These are phyloP conservation scores for Eurytoma californica DNA, from an alignment of 2,888 invertebrate species.

Conservation along the genomic window DNA sequence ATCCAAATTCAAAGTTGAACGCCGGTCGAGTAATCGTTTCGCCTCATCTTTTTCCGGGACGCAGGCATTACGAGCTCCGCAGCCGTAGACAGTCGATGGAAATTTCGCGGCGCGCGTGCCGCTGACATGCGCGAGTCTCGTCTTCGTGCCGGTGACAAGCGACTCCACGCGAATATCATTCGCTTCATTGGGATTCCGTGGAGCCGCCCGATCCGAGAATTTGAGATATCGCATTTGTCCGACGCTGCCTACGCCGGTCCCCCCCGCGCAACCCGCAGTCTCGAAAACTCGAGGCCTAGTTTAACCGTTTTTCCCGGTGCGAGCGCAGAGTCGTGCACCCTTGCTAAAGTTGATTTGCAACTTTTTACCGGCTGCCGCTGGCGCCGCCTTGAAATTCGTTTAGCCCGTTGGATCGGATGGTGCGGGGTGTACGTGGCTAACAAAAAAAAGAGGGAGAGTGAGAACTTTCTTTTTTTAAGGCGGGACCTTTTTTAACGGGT, in stretches of 20 bases:
- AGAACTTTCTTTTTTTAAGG: no score
- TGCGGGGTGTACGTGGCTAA: constrained; percentile 5
- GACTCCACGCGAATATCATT: constrained; percentile 21
- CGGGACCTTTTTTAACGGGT: no score
- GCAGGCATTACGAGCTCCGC: neutral
- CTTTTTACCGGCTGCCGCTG: constrained; percentile 8
- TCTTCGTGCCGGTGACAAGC: constrained; percentile 22
- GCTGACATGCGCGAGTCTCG: constrained; percentile 26
- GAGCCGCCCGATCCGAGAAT: constrained; percentile 36
- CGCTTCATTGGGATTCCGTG: constrained; percentile 45
- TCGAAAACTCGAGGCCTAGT: constrained; percentile 27
- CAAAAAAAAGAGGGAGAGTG: no score
- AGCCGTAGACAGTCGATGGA: constrained; percentile 10
- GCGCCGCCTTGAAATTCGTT: constrained; percentile 8
- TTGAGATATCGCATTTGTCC: constrained; percentile 39
- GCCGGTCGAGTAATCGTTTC: constrained; percentile 4
- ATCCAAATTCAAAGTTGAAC: constrained; percentile 19
- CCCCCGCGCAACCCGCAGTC: neutral
- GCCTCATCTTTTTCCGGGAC: constrained; percentile 4
- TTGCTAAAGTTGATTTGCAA: constrained; percentile 32
- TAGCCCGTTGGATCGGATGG: neutral
- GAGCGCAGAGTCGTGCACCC: neutral
- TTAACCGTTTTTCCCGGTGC: constrained; percentile 2
- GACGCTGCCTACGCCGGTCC: neutral
- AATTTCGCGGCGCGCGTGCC: constrained; percentile 17